These are phyloP conservation scores for Scotopteryx bipunctaria DNA, from an alignment of 2,888 invertebrate species.

Conservation along the genomic window DNA sequence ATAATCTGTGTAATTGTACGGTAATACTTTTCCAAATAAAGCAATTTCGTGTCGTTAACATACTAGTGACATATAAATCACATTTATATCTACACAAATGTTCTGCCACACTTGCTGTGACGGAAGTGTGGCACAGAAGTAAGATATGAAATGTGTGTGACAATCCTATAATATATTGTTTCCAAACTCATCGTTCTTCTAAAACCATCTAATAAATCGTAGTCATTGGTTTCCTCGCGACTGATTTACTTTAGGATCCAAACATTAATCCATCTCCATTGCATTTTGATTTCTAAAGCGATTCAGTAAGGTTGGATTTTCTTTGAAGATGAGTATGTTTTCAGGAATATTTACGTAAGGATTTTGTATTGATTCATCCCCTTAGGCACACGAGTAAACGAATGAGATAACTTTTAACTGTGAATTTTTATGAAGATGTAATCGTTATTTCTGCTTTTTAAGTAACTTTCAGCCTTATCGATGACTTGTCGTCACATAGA, in stretches of 20 bases:
- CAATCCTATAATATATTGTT: conserved; percentile 8
- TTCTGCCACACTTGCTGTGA: too few species aligned
- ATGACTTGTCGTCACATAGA: too few species aligned
- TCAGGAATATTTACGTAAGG: conserved; percentile 4
- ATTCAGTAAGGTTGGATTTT: conserved; percentile 9
- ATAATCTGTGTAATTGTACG: too few species aligned
- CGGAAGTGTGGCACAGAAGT: too few species aligned
- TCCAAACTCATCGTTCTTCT: conserved; percentile 6
- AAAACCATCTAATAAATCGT: conserved; percentile 13
- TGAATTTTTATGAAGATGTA: neutral
- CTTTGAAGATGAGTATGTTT: conserved; percentile 4
- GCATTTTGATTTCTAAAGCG: conserved; percentile 8
- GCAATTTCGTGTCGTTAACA: too few species aligned
- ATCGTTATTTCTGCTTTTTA: neutral
- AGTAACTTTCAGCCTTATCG: too few species aligned
- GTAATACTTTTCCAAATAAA: too few species aligned
- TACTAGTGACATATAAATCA: too few species aligned
- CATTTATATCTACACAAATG: too few species aligned
- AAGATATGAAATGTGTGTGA: conserved; percentile 6
- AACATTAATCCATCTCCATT: conserved; percentile 13
- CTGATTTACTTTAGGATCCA: conserved; percentile 22
- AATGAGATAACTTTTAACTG: neutral
- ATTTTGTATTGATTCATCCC: conserved; percentile 8
- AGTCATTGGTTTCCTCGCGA: conserved; percentile 11
- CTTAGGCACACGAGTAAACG: conserved; percentile 9